Evolutionary conservation across 2,113 vertebrate species (phyloP), one percentile per base, ranked within the genome.

Genomic region (Puffinus mauretanicus): DNA sequence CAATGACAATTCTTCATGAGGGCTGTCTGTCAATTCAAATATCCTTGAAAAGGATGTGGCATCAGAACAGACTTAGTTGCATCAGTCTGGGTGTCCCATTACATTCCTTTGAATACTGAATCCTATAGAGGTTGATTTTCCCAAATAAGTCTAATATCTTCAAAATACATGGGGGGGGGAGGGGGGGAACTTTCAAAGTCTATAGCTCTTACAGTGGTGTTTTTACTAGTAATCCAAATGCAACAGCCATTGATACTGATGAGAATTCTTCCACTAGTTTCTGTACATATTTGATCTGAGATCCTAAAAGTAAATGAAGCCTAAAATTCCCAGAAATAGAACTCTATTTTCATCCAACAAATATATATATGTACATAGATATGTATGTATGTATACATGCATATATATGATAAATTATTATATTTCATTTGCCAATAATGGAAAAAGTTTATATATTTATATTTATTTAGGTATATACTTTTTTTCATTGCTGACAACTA

Each of bases 131-230:
- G 18, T 22, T 57, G 44, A 20, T 88, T 58, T 80, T 77, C 29
- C 44, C 64, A 65, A 79, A 16, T 13, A 60, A 88, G 5, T 54
- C 18, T 62, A 20, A 7, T 73, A 66, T 71, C 64, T 81, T 89
- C n/a, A 58, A 58, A 84, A 84, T 20, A 16, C 3, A 12, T 1
- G 12, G 20, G 0, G 0, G 19, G 0, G n/a, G n/a, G n/a, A n/a
- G n/a, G n/a, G n/a, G n/a, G n/a, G n/a, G n/a, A 27, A 27, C 6
- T 30, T 52, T 11, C 22, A 44, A 47, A 86, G n/a, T 11, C 42
- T 55, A 3, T 58, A 67, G 21, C 13, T 81, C 10, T 42, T n/a
- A 4, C 0, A 1, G 13, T 34, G 14, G 13, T 65, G 44, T 36
- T 86, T 71, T 79, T 19, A 40, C 5, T 21, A 34, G 38, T 18